Evolutionary conservation across 2,113 vertebrate genomes (phyloP), one percentile per base, ranked within the genome.

Genomic region (Brachyhypopomus occidentalis): DNA sequence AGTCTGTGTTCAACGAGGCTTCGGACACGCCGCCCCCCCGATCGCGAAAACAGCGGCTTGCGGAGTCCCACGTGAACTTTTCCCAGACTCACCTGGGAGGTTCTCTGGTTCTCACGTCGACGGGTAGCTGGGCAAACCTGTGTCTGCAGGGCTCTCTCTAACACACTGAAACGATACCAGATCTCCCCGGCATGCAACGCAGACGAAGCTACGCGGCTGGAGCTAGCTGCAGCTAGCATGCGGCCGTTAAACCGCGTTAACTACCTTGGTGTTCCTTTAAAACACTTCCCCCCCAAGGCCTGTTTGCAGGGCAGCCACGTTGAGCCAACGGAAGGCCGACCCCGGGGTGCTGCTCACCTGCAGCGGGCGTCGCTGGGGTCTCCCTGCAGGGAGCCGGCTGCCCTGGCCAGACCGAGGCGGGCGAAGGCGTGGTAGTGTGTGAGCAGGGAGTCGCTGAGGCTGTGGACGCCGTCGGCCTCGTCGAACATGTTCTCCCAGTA

Each of bases 401-500:
- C 96, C 17, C 96, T 72, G 14, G 91, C 92, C 81, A 99, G 93
- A 0, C 98, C 98, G 90, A 97, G 83, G 48, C 95, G 95, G 0
- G 94, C 85, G 84, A 99, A 99, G 0, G 97, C 90, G 52, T 98
- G 97, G 89, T 93, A 97, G 93, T 97, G 92, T 8, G 96, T 97
- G 88, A 99, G 95, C 4, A 91, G 85, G 0, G 96, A 89, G 11
- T 99, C 97, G 0, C 93, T 95, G 80, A 98, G 91, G 85, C 92
- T 94, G 84, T 95, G 89, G 83, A 92, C 72, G 0, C 98, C 95
- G 0, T 99, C 98, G 0, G 95, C 93, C 90, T 99, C 97, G 0
- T 99, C 98, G 0, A 93, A 97, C 5, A 92, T 78, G 0, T 94
- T 99, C 92, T 99, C 98, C 98, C 98, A 99, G 94, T 98, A 99